Evolutionary conservation across 2,797 vertebrate genomes (phyloP).

Genomic region (Carduelis carduelis): DNA sequence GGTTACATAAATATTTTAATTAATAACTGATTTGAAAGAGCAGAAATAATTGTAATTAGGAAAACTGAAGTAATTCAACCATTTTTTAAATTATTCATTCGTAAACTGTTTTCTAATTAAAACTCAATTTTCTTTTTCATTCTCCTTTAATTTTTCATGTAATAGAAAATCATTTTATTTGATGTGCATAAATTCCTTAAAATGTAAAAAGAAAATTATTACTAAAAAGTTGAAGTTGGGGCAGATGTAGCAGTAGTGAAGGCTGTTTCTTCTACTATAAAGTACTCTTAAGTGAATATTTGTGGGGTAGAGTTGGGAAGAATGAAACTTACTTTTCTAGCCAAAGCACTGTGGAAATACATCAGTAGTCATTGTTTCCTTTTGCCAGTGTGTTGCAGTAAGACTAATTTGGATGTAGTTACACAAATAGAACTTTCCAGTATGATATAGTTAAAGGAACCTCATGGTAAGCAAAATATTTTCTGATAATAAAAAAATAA

Average conservation of each 20-base stretch:
- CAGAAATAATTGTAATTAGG: slow-evolving; percentile 66
- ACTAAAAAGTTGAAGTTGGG: neutral
- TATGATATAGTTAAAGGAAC: neutral
- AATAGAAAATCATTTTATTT: slow-evolving; percentile 40
- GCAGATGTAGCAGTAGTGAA: neutral
- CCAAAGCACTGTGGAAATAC: neutral
- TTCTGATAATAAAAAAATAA: neutral
- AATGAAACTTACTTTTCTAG: neutral
- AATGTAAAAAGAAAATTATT: slow-evolving; percentile 12
- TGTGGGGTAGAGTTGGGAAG: neutral
- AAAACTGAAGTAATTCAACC: slow-evolving; percentile 64
- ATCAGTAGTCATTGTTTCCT: neutral
- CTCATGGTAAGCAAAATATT: neutral
- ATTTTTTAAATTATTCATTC: slow-evolving; percentile 68
- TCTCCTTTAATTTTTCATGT: slow-evolving; percentile 60
- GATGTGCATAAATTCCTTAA: neutral
- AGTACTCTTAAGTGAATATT: neutral
- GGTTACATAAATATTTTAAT: slow-evolving; percentile 71
- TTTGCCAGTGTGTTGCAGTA: neutral
- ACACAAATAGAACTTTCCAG: neutral
- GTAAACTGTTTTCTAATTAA: slow-evolving; percentile 71
- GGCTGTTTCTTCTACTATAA: neutral
- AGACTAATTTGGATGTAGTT: neutral
- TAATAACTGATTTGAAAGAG: slow-evolving; percentile 65
- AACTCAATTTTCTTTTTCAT: slow-evolving; percentile 62